Evolutionary conservation across 2,113 vertebrate genomes (phyloP).

Genomic region (Cisticola juncidis): DNA sequence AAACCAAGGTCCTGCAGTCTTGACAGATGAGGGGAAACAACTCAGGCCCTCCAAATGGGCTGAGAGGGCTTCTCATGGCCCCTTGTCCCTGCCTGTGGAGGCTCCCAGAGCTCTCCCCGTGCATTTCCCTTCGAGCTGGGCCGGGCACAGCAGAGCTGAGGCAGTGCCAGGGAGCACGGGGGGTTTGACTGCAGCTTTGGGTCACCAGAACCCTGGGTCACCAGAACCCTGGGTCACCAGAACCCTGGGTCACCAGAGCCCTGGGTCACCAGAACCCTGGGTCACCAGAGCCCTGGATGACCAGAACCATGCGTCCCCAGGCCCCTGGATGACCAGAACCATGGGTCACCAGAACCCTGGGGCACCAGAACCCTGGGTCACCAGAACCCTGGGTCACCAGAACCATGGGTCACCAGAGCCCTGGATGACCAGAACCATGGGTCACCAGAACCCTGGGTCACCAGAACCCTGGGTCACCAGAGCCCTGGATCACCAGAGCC

Average conservation of each 20-base stretch:
- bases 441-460: no score
- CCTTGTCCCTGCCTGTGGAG: not conserved
- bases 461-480: no score
- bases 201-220: not conserved
- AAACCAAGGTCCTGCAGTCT: rapidly evolving
- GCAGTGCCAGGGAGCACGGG: not conserved
- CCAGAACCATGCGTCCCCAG: no score
- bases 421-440: no score
- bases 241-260: no score
- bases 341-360: not conserved
- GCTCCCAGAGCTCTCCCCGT: not conserved
- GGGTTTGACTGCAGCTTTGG: not conserved
- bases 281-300: not conserved
- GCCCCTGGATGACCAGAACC: no score
- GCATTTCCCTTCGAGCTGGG: not conserved
- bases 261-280: no score
- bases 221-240: not conserved
- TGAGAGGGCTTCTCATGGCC: rapidly evolving
- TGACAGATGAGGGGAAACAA: not conserved
- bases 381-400: not conserved
- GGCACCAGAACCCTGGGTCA: not conserved
- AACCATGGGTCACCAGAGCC: no score
- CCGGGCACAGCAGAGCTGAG: not conserved
- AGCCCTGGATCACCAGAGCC: no score
- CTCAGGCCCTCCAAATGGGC: not conserved